A percentile compares a stretch with the other conserved stretches of the same genome.
Evolutionary conservation across 2,888 invertebrate genomes (phyloP).

Genomic region (Xiphydria camelus): DNA sequence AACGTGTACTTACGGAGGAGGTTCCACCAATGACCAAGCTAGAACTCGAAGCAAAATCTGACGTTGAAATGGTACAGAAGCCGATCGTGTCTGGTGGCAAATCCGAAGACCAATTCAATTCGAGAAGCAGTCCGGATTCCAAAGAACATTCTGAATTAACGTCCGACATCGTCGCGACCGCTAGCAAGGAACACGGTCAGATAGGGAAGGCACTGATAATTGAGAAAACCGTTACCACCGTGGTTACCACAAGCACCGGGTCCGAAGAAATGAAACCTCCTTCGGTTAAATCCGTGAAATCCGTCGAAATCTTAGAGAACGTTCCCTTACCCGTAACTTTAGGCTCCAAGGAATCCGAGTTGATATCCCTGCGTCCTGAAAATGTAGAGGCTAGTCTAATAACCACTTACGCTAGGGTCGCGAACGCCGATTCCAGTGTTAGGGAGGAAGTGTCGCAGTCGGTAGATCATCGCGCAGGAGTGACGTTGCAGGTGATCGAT

Average conservation of each 20-base stretch:
- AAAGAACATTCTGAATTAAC: no score
- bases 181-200: constrained; percentile 11
- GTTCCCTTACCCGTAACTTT: constrained; percentile 30
- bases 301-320: constrained; percentile 35
- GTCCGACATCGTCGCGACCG: not conserved
- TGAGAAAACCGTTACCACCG: constrained; percentile 31
- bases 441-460: constrained; percentile 9
- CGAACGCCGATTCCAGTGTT: constrained; percentile 20
- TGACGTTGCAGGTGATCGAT: constrained; percentile 10
- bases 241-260: constrained; percentile 26
- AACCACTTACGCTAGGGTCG: constrained; percentile 44
- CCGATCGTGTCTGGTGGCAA: no score
- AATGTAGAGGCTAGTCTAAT: constrained; percentile 47
- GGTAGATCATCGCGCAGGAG: constrained; percentile 6
- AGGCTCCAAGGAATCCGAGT: constrained; percentile 37
- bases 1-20: no score
- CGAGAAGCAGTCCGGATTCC: no score
- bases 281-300: constrained; percentile 33
- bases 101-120: no score
- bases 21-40: no score
- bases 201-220: constrained; percentile 32
- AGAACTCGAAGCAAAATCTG: not conserved
- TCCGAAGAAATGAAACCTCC: constrained; percentile 31
- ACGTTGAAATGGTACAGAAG: no score
- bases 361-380: constrained; percentile 46